Evolutionary conservation across 2,797 vertebrate genomes (phyloP).

Genomic region (Acropternis orthonyx): DNA sequence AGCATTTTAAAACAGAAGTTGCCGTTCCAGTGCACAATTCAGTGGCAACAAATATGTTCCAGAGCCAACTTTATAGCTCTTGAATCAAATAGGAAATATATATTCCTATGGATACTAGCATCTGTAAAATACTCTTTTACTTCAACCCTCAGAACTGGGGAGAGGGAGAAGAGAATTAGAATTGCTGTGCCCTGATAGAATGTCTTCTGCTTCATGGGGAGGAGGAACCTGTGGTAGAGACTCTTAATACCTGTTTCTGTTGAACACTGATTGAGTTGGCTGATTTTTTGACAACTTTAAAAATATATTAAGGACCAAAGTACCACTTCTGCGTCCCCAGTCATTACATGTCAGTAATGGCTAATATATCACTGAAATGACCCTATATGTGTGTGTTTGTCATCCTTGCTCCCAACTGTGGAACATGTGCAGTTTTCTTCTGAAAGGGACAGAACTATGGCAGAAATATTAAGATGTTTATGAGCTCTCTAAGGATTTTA

Average conservation of each 20-base stretch:
- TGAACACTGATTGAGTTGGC: not conserved
- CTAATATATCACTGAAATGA: not conserved
- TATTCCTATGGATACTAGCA: not conserved
- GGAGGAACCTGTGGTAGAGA: not conserved
- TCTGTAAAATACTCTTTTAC: not conserved
- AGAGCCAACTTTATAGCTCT: not conserved
- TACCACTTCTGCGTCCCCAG: not conserved
- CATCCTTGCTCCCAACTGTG: not conserved
- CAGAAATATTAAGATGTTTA: slow-evolving; percentile 10
- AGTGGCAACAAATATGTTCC: not conserved
- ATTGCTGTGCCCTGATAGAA: not conserved
- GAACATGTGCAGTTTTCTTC: not conserved
- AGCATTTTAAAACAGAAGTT: not conserved
- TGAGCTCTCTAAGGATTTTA: not conserved
- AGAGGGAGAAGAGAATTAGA: not conserved
- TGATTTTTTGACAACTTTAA: not conserved
- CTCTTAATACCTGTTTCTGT: not conserved
- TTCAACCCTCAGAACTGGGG: not conserved
- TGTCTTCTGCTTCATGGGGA: not conserved
- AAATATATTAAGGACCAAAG: not conserved
- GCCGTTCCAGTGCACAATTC: not conserved
- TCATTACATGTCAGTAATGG: not conserved
- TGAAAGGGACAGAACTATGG: not conserved
- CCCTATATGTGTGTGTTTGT: not conserved
- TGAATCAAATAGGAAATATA: not conserved